Evolutionary conservation across 2,888 invertebrate genomes (phyloP), one percentile per base, ranked within the genome.

Genomic region (Siphonodentalium dalli): DNA sequence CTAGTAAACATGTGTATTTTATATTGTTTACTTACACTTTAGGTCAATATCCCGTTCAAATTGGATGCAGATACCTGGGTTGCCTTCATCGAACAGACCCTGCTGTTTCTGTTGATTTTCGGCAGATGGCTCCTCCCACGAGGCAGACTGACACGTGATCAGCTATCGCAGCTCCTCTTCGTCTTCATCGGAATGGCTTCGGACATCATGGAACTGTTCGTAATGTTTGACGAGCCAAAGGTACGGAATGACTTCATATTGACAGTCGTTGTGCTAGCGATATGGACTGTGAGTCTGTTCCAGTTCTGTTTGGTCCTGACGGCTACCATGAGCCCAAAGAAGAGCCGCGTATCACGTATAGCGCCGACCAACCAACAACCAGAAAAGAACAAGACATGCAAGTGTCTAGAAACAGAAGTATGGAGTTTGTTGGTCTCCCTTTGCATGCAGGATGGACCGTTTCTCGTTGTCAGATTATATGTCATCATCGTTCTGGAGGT

Each of bases 191-290:
- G 55, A 11, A 55, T 50, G 33, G 55, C 55, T 5, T 45, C 47
- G 26, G 55, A 55, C 21, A 44, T 55, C 15, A 55, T 45, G 1
- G 55, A 55, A 28, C 50, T 55, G 20, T 55, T 55, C 29, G 35
- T 37, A 1, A 20, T 55, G 13, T 49, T 55, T 26, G 21, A 34
- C 7, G 45, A 55, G n/a, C 37, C 27, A n/a, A 20, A 24, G 11
- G 55, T 55, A 0, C 28, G 21, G 9, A 13, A 33, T 3, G 26
- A 48, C 26, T 27, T 9, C 15, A 28, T n/a, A 8, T 35, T 55
- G 8, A 39, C 34, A 4, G 49, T 34, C 35, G 23, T 31, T 15
- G 34, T 55, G 18, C 49, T 55, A 5, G 29, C 41, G 3, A 41
- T 45, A 13, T 55, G 55, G 55, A 50, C 41, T 27, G 8, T 55